Conservation (phyloP, 1,140 invertebrate species). For the Globodera rostochiensis region DNA sequence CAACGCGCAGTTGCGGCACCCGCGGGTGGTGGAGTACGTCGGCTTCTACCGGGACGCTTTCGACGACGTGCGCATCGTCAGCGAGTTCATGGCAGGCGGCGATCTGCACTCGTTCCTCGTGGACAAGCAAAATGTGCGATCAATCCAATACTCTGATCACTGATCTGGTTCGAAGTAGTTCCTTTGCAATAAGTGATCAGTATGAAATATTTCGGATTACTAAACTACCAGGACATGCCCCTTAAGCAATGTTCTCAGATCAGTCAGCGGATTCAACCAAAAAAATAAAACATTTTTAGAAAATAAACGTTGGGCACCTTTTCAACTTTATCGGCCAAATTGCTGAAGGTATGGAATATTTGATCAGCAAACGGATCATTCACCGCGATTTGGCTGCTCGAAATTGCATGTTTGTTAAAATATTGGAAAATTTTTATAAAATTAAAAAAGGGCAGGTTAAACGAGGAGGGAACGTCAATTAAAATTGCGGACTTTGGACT, state of each 20-base stretch:
- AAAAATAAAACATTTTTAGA: constrained; percentile 25
- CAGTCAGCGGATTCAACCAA: no score
- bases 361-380: constrained; percentile 86
- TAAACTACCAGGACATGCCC: no score
- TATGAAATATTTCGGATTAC: no score
- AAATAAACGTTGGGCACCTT: constrained; percentile 84
- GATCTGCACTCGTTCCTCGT: constrained; percentile 34
- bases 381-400: constrained; percentile 94
- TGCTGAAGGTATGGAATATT: constrained; percentile 93
- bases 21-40: constrained; percentile 26
- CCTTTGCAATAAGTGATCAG: no score
- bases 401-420: constrained; percentile 74
- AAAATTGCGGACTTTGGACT: constrained; percentile 98
- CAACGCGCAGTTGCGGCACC: constrained; percentile 22
- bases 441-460: constrained; percentile 69
- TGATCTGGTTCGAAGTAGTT: no score
- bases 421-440: not conserved
- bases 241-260: no score
- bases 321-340: constrained; percentile 95
- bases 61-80: constrained; percentile 42
- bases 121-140: constrained; percentile 23
- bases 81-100: constrained; percentile 43
- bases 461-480: constrained; percentile 79
- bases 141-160: not conserved
- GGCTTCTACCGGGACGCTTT: constrained; percentile 32